phyloP scores from a whole-genome alignment of 2,113 vertebrate genomes.

The Leptosomus discolor region DNA sequence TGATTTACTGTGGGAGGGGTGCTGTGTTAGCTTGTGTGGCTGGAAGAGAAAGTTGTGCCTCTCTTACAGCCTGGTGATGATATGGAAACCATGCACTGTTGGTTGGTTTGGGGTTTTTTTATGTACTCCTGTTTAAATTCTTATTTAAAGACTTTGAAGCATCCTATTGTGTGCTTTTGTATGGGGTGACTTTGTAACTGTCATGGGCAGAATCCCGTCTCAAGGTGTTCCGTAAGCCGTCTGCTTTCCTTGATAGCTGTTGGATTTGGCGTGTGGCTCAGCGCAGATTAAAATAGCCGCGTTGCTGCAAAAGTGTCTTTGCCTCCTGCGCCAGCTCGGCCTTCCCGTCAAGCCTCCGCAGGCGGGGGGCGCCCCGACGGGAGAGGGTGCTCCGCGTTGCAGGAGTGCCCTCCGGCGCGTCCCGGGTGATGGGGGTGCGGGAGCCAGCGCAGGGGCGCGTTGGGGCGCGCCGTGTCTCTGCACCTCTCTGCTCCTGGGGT shows the following conservation, averaged over 20 bases:
- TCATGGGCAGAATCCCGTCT: constrained; percentile 13
- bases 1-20: neutral
- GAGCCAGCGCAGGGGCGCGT: neutral
- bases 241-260: constrained; percentile 17
- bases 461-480: neutral
- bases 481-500: neutral
- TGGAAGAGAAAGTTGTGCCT: neutral
- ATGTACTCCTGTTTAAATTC: neutral
- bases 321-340: neutral
- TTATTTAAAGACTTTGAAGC: neutral
- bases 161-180: neutral
- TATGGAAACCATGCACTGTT: neutral
- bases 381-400: neutral
- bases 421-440: neutral
- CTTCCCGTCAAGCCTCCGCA: rapidly evolving
- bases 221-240: constrained; percentile 17
- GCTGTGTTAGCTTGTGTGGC: neutral
- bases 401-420: neutral
- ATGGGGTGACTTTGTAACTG: neutral
- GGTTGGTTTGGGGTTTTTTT: neutral
- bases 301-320: neutral
- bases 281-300: neutral
- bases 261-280: neutral
- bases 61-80: neutral
- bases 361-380: rapidly evolving